Base-by-base conservation (phyloP, 2,888 invertebrate genomes). In the Eledona agricola region DNA sequence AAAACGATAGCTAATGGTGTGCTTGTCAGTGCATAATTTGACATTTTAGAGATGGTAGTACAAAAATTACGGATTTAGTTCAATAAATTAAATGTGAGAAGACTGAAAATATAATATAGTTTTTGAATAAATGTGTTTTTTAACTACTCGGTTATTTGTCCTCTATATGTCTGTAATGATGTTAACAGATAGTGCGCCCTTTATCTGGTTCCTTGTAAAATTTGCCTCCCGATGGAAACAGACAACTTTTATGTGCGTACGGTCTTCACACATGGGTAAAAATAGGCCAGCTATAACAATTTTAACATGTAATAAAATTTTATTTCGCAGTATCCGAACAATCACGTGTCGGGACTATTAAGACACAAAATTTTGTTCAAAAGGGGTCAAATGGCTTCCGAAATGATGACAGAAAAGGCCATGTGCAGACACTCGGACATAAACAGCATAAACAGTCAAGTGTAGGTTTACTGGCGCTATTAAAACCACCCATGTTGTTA, bases 231-330 rank as follows among this genome's bases (percentile, higher is more conserved):
- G 43, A 45, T 28, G 37, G 51, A 20, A 52, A 45, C 46, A 52
- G 46, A 35, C 35, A 22, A 26, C 19, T 57, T 57, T 58, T 58
- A 59, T 55, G 52, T 51, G 40, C 19, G 47, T 35, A 47, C 23
- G 37, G 47, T 57, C 59, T 63, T 63, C 59, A 63, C 63, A 63
- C 60, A 60, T 63, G 63, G 59, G 45, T 57, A 59, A 57, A 59
- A 57, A 63, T 58, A 61, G 56, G 56, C 59, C 57, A 51, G 57
- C 56, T 59, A 60, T 62, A 58, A 51, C 52, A 54, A 42, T 58
- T 61, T 63, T 63, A 61, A 60, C 55, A 55, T 51, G 40, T 54
- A 63, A 60, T 63, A 61, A 63, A 63, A n/a, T 59, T 63, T 63
- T 63, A 63, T 59, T 63, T 59, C 53, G 54, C 57, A 60, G 38